Conservation (phyloP, 2,113 vertebrate species). For the Noctilio leporinus region DNA sequence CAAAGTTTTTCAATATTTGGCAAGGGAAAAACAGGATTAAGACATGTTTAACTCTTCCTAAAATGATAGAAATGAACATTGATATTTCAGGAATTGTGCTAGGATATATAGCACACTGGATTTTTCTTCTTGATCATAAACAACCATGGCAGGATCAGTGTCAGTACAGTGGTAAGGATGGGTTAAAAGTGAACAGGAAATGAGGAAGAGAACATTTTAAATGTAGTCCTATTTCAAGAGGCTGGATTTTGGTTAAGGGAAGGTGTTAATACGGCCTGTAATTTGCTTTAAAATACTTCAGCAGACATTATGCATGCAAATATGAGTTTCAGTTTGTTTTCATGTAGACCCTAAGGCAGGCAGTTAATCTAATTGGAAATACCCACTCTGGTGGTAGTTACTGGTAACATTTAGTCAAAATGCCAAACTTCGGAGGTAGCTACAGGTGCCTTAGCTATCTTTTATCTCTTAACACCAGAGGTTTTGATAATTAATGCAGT, state of each 20-base stretch:
- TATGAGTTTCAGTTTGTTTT: conserved; percentile 2
- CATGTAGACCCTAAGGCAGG: neutral
- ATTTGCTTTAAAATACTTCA: conserved; percentile 23
- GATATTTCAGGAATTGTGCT: neutral
- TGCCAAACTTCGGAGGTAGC: neutral
- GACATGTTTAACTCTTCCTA: neutral
- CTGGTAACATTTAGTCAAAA: neutral
- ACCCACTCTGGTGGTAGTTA: neutral
- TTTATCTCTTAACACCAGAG: neutral
- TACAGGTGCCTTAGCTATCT: neutral
- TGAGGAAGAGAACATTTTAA: neutral
- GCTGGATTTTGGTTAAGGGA: neutral
- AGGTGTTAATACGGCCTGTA: neutral
- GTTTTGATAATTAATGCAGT: neutral
- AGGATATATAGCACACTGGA: neutral
- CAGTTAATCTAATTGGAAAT: conserved; percentile 13
- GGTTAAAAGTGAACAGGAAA: neutral
- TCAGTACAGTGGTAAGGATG: neutral
- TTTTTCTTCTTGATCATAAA: neutral
- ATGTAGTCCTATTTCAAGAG: neutral
- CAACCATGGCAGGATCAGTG: neutral
- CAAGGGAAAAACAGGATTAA: conserved; percentile 19
- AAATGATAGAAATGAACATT: neutral
- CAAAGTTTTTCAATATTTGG: neutral
- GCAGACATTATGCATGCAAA: neutral